Evolutionary conservation across 2,888 invertebrate species (phyloP), one percentile per base, ranked within the genome.

Genomic region (Exephanes ischioxanthus): DNA sequence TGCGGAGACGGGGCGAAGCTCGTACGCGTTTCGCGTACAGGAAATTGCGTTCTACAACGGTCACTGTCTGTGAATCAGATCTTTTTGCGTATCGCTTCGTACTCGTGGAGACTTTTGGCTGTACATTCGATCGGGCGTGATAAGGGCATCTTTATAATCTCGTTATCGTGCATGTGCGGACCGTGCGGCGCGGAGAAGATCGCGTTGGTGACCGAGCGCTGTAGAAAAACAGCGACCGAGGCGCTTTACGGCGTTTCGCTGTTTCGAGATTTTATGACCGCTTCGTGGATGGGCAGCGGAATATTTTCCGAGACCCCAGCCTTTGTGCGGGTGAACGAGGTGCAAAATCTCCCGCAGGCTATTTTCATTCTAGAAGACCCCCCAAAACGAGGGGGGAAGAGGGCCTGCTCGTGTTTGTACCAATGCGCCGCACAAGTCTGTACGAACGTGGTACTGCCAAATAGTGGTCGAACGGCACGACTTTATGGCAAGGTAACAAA

Each of bases 21-120:
- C 51, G 76, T n/a, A 37, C 33, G 9, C 30, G 61, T 45, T 45
- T 33, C 58, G 51, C 30, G 16, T 41, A 19, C 68, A 16, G 78
- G 78, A 78, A 70, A 78, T 70, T 78, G 68, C 78, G 78, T 11
- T n/a, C 9, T 48, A 48, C 55, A 19, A 26, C 26, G 14, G n/a
- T 37, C 77, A 30, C 26, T n/a, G 30, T 58, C 58, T 45, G n/a
- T 53, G 45, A 70, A 58, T 58, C 22, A 16, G 55, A 68, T 68
- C 9, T 70, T 7, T 30, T 14, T 30, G 14, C 48, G 30, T 51
- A 22, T 37, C 70, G 70, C 26, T 14, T 30, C 16, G 66, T 26
- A 41, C 14, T 61, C 19, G 61, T 33, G 14, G 48, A 30, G 16
- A 45, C 48, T 26, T 51, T 61, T 30, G 58, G 48, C 22, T 63